Base-by-base conservation (phyloP, 2,888 invertebrate genomes). In the Griposia aprilina region DNA sequence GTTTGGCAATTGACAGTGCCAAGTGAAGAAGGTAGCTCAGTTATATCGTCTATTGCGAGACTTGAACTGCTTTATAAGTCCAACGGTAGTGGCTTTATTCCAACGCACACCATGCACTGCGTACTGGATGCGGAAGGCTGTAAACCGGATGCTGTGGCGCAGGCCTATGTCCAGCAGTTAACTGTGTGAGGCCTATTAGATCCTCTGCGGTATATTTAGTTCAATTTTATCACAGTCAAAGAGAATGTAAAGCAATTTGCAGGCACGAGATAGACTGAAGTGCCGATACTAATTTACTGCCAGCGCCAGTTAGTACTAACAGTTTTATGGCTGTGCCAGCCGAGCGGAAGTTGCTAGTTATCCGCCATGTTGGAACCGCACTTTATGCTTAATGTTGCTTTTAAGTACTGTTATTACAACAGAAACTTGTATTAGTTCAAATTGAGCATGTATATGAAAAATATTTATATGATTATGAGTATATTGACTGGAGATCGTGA, bases 361-460 rank as follows among this genome's bases (percentile, higher is more conserved):
- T 68, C 68, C 70, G 67, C 70, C 60, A 77, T 78, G 30, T 83
- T 83, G 76, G 45, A 59, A 65, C 52, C 57, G 63, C 68, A 83
- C 48, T 82, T 68, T n/a, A 83, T 65, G 30, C 52, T 69, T 65
- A 69, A 59, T 69, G 62, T 26, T 36, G 45, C 52, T 59, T 45
- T 80, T 84, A 68, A 69, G 66, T 26, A 23, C 20, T 55, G 23
- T n/a, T 48, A 74, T 66, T 60, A 55, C 66, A 65, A 59, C 50
- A 23, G 4, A 17, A 52, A 41, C 41, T 66, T 30, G 23, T 66
- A 59, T 73, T 72, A 4, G 10, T 52, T 65, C 4, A 26, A 20
- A 74, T 36, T 15, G 48, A 55, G 36, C 26, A 17, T 36, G 3
- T 5, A 17, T 72, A 57, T 41, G 17, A 55, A 20, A 11, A 50